Conservation (phyloP, 2,113 vertebrate species). For the Perca fluviatilis region DNA sequence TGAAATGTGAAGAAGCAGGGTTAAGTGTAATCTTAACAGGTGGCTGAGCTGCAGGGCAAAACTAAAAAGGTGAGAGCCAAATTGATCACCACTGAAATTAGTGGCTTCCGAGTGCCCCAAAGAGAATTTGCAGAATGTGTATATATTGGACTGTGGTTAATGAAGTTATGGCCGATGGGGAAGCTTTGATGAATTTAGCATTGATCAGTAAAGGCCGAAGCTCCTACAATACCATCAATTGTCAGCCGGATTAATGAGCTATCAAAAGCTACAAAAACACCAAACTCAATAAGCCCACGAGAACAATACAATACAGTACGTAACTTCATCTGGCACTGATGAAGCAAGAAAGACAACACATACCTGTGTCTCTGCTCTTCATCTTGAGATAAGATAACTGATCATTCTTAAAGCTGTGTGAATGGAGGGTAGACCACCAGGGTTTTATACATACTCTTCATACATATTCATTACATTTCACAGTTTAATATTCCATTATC, state of each 20-base stretch:
- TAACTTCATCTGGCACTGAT: not conserved
- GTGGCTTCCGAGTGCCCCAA: conserved; percentile 16
- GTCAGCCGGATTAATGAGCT: conserved; percentile 49
- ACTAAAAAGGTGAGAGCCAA: conserved; percentile 47
- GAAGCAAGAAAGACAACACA: not conserved
- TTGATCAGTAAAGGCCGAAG: conserved; percentile 53
- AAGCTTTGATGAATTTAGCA: conserved; percentile 68
- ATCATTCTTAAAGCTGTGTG: not conserved
- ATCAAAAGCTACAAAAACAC: conserved; percentile 34
- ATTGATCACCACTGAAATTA: conserved; percentile 66
- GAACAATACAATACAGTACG: not conserved
- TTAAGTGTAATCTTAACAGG: conserved; percentile 56
- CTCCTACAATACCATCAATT: conserved; percentile 34
- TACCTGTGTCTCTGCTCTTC: not conserved
- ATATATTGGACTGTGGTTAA: conserved; percentile 67
- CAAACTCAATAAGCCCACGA: conserved; percentile 16
- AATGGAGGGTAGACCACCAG: not conserved
- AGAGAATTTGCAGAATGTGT: conserved; percentile 56
- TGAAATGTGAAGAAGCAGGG: conserved; percentile 52
- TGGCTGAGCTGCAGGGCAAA: conserved; percentile 53
- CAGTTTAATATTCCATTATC: not conserved
- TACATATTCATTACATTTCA: not conserved
- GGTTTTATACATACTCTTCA: not conserved
- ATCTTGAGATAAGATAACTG: not conserved
- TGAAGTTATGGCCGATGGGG: conserved; percentile 50